Conservation (phyloP, 2,888 invertebrate species). For the Isoperla grammatica region DNA sequence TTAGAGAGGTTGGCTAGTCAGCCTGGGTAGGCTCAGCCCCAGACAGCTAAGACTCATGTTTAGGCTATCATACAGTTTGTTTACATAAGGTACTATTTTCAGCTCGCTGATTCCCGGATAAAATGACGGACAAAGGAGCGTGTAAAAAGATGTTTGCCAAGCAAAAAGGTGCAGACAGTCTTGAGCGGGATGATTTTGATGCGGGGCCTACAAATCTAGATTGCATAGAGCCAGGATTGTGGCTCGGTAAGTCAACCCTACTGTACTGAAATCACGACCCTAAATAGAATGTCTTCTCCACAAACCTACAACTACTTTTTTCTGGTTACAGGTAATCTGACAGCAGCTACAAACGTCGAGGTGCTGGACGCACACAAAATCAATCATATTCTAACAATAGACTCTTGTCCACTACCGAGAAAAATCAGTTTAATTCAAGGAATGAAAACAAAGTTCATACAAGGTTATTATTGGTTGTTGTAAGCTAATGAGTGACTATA, state of each 20-base stretch:
- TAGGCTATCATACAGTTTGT: no score
- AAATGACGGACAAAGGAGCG: slow-evolving; percentile 12
- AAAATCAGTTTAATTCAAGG: slow-evolving; percentile 62
- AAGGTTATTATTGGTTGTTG: slow-evolving; percentile 46
- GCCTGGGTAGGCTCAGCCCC: no score
- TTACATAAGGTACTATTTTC: no score
- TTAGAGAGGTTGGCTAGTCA: no score
- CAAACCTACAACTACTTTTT: neutral
- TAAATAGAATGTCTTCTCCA: neutral
- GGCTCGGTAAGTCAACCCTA: slow-evolving; percentile 42
- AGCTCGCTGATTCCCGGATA: neutral
- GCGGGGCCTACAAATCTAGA: slow-evolving; percentile 55
- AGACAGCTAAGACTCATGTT: no score
- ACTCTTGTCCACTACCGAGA: slow-evolving; percentile 75
- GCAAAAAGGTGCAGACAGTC: slow-evolving; percentile 17
- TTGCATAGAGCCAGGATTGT: slow-evolving; percentile 52
- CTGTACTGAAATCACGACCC: neutral
- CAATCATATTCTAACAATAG: slow-evolving; percentile 74
- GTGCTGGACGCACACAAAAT: slow-evolving; percentile 61
- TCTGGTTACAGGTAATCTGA: slow-evolving; percentile 60
- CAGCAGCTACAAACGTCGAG: slow-evolving; percentile 69
- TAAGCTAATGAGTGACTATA: slow-evolving; percentile 15
- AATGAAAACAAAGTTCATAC: slow-evolving; percentile 66
- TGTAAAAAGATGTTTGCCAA: slow-evolving; percentile 13
- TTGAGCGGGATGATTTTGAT: slow-evolving; percentile 45